These are phyloP conservation scores for Gymnoscelis rufifasciata DNA, from an alignment of 2,888 invertebrate species.

Conservation along the genomic window DNA sequence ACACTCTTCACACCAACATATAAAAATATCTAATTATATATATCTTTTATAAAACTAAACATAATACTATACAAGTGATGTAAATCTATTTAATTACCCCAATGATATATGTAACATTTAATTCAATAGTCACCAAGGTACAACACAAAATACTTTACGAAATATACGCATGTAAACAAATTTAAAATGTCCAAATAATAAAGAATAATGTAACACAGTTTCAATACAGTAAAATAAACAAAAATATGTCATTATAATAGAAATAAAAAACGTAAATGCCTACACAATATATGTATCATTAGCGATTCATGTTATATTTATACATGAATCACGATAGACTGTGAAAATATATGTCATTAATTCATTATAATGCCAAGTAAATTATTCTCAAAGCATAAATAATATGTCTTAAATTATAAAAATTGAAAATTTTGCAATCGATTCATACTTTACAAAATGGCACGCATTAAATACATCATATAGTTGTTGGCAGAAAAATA, in stretches of 20 bases:
- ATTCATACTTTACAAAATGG: too few species aligned
- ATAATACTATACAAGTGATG: constrained; percentile 3
- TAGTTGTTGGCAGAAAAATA: neutral
- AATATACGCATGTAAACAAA: neutral
- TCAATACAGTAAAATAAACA: too few species aligned
- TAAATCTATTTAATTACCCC: neutral
- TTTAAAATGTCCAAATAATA: neutral
- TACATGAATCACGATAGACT: too few species aligned
- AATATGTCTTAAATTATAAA: too few species aligned
- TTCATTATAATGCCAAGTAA: too few species aligned
- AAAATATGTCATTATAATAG: too few species aligned
- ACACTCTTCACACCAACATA: constrained; percentile 46
- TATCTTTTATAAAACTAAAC: constrained; percentile 2
- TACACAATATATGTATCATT: too few species aligned
- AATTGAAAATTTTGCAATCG: too few species aligned
- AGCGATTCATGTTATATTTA: too few species aligned
- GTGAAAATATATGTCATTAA: too few species aligned
- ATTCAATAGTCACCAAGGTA: neutral
- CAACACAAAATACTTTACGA: neutral
- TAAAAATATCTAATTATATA: constrained; percentile 32
- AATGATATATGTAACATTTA: neutral
- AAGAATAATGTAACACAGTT: neutral
- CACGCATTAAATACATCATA: neutral
- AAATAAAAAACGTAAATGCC: too few species aligned
- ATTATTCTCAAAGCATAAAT: too few species aligned